Percentiles rank a stretch among this genome's conserved stretches.
These are phyloP conservation scores for Emydocephalus ijimae DNA, from an alignment of 2,113 vertebrate species.

Conservation along the genomic window DNA sequence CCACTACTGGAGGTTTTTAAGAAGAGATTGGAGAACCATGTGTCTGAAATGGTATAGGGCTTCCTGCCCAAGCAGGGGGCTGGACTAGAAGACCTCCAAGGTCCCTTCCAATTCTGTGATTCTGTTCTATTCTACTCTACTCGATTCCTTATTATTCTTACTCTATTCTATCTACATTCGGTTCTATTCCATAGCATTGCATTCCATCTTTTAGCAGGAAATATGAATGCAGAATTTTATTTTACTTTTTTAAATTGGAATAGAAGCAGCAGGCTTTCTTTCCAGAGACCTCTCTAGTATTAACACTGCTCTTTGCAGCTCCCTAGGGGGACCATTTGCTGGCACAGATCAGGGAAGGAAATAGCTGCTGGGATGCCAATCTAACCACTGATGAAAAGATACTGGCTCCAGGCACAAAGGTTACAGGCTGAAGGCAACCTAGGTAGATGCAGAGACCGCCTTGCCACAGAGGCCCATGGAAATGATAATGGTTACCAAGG, in stretches of 20 bases:
- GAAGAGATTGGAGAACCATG: too few relatives aligned
- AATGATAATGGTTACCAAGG: slow-evolving; percentile 61
- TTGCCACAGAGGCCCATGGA: slow-evolving; percentile 43
- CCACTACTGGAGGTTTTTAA: too few relatives aligned
- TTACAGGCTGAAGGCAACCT: slow-evolving; percentile 21
- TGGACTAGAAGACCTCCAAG: too few relatives aligned
- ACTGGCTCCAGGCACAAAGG: slow-evolving; percentile 1
- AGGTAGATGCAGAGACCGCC: neutral
- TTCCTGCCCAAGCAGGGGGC: too few relatives aligned
- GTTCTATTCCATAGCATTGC: neutral
- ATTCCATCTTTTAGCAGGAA: neutral
- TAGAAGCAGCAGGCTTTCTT: neutral
- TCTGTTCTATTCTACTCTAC: neutral
- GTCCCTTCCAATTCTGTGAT: too few relatives aligned
- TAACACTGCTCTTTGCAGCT: neutral
- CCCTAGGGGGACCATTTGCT: fast-evolving
- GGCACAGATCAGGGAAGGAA: fast-evolving
- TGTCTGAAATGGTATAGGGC: too few relatives aligned
- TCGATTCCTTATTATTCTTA: neutral
- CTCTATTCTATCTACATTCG: neutral
- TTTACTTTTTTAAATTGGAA: neutral
- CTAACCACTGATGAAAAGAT: neutral
- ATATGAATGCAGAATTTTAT: neutral
- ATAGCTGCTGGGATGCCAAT: fast-evolving
- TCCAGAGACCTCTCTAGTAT: neutral